These are phyloP conservation scores for Trachemys scripta DNA, from an alignment of 2,113 vertebrate species.

Conservation along the genomic window DNA sequence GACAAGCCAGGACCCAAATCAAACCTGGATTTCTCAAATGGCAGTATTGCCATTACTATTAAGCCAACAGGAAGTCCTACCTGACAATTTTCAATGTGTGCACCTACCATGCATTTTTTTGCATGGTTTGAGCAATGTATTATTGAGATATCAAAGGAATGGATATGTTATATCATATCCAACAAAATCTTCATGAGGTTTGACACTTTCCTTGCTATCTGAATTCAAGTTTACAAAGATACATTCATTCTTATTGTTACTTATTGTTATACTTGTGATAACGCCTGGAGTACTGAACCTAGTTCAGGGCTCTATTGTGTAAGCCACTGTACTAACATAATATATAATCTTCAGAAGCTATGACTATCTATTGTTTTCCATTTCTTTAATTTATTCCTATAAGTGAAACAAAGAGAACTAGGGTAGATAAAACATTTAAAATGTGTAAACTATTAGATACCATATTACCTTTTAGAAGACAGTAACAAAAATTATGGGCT, in stretches of 20 bases:
- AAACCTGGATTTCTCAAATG: background rate
- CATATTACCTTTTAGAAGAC: background rate
- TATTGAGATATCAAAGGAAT: background rate
- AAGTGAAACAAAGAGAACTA: background rate
- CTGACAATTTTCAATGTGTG: background rate
- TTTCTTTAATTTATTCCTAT: background rate
- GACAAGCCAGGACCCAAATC: background rate
- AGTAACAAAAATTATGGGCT: background rate
- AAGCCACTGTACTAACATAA: background rate
- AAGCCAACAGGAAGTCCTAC: background rate
- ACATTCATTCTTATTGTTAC: background rate
- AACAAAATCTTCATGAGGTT: background rate
- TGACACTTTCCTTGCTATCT: background rate
- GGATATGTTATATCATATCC: background rate
- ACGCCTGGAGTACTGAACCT: background rate
- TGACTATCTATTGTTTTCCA: background rate
- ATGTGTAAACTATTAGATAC: background rate
- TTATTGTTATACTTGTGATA: accelerated
- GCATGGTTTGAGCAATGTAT: background rate
- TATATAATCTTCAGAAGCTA: background rate
- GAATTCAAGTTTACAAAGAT: slow-evolving; percentile 19
- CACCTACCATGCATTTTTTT: background rate
- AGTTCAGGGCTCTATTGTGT: background rate
- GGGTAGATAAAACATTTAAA: background rate
- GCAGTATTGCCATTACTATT: background rate